These are phyloP conservation scores for Aphaenogaster rudis DNA, from an alignment of 1,140 invertebrate species.

Conservation along the genomic window DNA sequence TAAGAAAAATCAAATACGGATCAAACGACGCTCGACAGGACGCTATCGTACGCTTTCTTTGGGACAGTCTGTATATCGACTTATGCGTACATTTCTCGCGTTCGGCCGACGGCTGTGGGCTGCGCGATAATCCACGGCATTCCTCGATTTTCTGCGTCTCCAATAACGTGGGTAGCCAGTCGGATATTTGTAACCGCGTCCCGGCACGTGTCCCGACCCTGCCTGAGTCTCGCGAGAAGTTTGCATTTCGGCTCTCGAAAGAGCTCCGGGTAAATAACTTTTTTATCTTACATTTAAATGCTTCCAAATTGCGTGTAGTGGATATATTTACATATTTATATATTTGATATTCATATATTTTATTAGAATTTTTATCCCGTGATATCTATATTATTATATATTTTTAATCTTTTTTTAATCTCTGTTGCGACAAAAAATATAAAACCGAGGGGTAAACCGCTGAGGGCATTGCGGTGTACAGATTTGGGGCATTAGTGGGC, in stretches of 20 bases:
- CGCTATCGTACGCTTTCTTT: background rate
- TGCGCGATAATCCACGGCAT: conserved; percentile 79
- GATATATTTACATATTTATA: background rate
- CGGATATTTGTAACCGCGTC: conserved; percentile 60
- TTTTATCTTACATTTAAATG: background rate
- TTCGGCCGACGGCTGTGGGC: conserved; percentile 69
- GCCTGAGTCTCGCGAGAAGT: background rate
- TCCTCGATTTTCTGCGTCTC: conserved; percentile 80
- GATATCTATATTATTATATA: background rate
- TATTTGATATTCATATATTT: background rate
- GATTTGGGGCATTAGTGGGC: too few relatives aligned
- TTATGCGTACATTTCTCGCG: conserved; percentile 68
- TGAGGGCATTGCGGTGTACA: too few relatives aligned
- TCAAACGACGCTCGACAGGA: background rate
- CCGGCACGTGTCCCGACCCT: conserved; percentile 56
- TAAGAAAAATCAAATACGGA: background rate
- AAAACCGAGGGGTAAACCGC: too few relatives aligned
- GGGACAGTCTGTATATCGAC: conserved; percentile 46
- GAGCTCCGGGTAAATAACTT: background rate
- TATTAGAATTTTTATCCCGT: background rate
- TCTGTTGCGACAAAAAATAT: background rate
- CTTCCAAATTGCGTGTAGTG: background rate
- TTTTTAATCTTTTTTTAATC: background rate
- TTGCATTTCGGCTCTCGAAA: conserved; percentile 2
- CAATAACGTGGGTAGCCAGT: conserved; percentile 80